Percentiles rank a stretch among this genome's conserved stretches.
Conservation (phyloP, 2,113 vertebrate genomes). For the Stictonetta naevosa region DNA sequence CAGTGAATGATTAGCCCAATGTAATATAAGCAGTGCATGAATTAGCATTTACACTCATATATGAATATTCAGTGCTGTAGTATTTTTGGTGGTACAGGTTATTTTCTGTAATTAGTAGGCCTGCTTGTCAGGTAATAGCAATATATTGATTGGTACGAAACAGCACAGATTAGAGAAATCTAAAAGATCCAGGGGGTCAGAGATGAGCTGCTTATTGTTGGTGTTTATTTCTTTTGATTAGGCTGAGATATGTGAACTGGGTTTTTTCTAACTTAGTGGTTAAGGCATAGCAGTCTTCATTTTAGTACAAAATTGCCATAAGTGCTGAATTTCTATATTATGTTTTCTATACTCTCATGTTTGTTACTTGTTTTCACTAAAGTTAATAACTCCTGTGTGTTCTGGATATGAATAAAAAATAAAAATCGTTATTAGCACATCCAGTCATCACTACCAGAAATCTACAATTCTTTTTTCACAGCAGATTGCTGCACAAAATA, state of each 20-base stretch:
- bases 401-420: neutral
- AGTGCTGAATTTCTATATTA: neutral
- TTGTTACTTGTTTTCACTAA: conserved; percentile 18
- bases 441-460: conserved; percentile 24
- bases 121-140: conserved; percentile 47
- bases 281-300: neutral
- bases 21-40: conserved; percentile 58
- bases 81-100: conserved; percentile 29
- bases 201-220: neutral
- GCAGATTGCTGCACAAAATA: neutral
- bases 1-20: conserved; percentile 65
- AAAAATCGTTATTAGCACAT: neutral
- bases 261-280: neutral
- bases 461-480: neutral
- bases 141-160: conserved; percentile 51
- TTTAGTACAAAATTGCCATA: neutral
- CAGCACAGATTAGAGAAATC: conserved; percentile 46
- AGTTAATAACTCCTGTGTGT: neutral
- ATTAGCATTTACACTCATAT: conserved; percentile 61
- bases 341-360: neutral
- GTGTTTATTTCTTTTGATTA: conserved; percentile 15
- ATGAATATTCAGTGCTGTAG: conserved; percentile 57
- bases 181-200: conserved; percentile 18
- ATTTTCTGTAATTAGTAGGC: conserved; percentile 31
- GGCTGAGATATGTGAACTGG: conserved; percentile 9